Evolutionary conservation across 2,888 invertebrate genomes (phyloP).

Genomic region (Chalcis sispes): DNA sequence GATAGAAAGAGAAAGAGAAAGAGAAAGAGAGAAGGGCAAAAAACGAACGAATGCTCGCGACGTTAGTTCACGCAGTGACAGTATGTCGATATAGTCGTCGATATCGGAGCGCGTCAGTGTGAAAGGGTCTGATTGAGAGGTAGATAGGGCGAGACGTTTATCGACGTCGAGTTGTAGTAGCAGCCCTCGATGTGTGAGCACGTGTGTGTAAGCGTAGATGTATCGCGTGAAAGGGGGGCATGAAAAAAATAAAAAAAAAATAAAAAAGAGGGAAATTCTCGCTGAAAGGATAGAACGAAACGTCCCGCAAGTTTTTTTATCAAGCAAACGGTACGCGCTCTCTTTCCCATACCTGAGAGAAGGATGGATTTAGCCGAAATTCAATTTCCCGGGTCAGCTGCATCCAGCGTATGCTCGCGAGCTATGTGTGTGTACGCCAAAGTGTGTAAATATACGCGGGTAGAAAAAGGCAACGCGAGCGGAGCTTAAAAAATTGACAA

Average conservation of each 20-base stretch:
- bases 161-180: conserved; percentile 26
- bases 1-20: too few relatives aligned
- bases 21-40: not conserved
- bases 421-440: too few relatives aligned
- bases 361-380: not conserved
- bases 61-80: conserved; percentile 30
- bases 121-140: conserved; percentile 49
- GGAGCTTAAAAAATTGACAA: too few relatives aligned
- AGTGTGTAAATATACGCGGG: too few relatives aligned
- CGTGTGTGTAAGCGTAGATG: not conserved
- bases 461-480: too few relatives aligned
- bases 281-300: conserved; percentile 11
- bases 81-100: conserved; percentile 46
- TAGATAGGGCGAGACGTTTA: conserved; percentile 46
- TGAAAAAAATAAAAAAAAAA: too few relatives aligned
- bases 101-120: conserved; percentile 4
- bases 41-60: not conserved
- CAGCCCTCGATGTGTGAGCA: not conserved
- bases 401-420: too few relatives aligned
- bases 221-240: not conserved
- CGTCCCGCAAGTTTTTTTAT: conserved; percentile 22
- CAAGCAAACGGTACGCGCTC: not conserved
- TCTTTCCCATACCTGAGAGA: not conserved
- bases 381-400: not conserved
- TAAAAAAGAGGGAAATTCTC: too few relatives aligned